Evolutionary conservation across 2,113 vertebrate genomes (phyloP).

Genomic region (Corythaeola cristata): DNA sequence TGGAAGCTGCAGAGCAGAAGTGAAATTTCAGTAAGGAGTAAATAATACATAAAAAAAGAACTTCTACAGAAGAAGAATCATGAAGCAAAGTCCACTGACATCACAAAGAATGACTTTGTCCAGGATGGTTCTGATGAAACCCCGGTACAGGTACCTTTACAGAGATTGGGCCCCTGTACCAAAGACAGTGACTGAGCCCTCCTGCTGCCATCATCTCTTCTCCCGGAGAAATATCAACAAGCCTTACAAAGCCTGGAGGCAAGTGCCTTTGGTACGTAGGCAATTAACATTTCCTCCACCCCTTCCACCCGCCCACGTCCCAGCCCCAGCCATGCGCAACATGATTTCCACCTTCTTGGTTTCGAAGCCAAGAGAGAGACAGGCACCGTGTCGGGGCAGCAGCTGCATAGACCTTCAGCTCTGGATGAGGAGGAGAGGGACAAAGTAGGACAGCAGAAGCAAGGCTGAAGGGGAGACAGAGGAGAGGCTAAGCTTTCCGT

Average conservation of each 20-base stretch:
- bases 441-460: background rate
- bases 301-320: slow-evolving; percentile 3
- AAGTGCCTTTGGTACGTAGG: background rate
- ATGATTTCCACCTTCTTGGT: background rate
- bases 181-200: background rate
- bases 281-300: background rate
- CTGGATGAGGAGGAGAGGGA: background rate
- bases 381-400: background rate
- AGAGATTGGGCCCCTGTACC: background rate
- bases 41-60: background rate
- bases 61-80: background rate
- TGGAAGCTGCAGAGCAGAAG: background rate
- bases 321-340: background rate
- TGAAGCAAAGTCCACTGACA: background rate
- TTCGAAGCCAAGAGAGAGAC: slow-evolving; percentile 3
- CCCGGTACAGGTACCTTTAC: background rate
- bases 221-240: background rate
- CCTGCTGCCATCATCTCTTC: background rate
- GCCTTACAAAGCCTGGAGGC: background rate
- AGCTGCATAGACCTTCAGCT: background rate
- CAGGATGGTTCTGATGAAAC: background rate
- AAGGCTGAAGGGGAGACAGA: background rate
- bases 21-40: background rate
- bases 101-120: background rate
- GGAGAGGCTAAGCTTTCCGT: background rate